phyloP scores from a whole-genome alignment of 2,113 vertebrate genomes.

The Xiphophorus maculatus region DNA sequence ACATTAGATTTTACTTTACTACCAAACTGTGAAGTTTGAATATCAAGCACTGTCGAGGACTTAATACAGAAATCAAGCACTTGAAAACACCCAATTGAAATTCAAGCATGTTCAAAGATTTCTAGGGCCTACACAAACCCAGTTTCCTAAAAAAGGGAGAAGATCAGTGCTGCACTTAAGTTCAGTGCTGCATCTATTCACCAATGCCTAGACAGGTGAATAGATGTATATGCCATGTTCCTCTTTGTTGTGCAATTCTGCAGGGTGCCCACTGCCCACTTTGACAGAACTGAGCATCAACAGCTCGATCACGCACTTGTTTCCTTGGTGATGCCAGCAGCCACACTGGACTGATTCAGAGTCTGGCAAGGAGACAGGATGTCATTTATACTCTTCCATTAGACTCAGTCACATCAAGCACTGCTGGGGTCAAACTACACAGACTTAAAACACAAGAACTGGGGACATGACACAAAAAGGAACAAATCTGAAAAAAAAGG shows the following conservation, averaged over 20 bases:
- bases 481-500: background rate
- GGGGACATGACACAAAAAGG: slow-evolving; percentile 8
- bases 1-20: too few species aligned
- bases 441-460: background rate
- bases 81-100: too few species aligned
- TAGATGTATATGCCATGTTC: slow-evolving; percentile 9
- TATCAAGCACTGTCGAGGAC: too few species aligned
- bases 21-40: too few species aligned
- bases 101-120: too few species aligned
- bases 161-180: too few species aligned
- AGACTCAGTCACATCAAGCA: slow-evolving; percentile 20
- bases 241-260: slow-evolving; percentile 24
- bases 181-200: background rate
- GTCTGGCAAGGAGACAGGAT: slow-evolving; percentile 51
- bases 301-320: slow-evolving; percentile 67
- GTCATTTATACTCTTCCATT: slow-evolving; percentile 45
- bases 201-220: slow-evolving; percentile 17
- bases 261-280: slow-evolving; percentile 44
- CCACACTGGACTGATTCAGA: slow-evolving; percentile 48
- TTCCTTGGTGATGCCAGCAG: slow-evolving; percentile 65
- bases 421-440: slow-evolving; percentile 25
- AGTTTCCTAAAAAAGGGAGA: too few species aligned
- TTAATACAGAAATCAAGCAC: too few species aligned
- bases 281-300: slow-evolving; percentile 61
- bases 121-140: too few species aligned